These are phyloP conservation scores for Drosophila subquinaria DNA, from an alignment of 2,888 invertebrate genomes.

Conservation along the genomic window DNA sequence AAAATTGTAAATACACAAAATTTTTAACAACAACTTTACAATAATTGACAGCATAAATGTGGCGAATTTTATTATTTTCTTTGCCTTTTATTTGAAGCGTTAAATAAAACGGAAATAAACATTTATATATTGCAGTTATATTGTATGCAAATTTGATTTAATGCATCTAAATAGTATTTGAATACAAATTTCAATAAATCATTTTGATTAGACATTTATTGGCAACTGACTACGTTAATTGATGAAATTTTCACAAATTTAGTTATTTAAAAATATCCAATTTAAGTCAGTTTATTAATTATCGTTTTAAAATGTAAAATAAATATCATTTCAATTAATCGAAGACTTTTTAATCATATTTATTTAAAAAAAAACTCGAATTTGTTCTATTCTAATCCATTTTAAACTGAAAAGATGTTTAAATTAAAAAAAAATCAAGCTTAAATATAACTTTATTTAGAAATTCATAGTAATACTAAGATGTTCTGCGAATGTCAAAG, in stretches of 20 bases:
- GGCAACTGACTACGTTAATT: conserved; percentile 17
- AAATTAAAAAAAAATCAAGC: background rate
- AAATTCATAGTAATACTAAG: background rate
- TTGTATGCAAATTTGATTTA: conserved; percentile 50
- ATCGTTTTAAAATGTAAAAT: background rate
- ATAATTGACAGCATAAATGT: conserved; percentile 41
- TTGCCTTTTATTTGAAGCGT: conserved; percentile 36
- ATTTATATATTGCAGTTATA: conserved; percentile 18
- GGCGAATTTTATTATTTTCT: conserved; percentile 14
- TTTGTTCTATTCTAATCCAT: background rate
- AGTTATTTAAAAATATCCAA: background rate
- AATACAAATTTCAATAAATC: conserved; percentile 40
- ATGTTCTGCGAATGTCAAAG: conserved; percentile 2
- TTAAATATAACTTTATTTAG: background rate
- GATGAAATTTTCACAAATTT: background rate
- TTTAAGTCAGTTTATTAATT: background rate
- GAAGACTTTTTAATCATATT: background rate
- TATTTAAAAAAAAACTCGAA: no score
- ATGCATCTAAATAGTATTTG: conserved; percentile 24
- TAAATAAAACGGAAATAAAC: conserved; percentile 33
- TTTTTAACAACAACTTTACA: conserved; percentile 48
- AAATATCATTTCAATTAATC: background rate
- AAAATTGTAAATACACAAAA: conserved; percentile 48
- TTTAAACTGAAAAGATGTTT: no score
- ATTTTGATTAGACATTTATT: conserved; percentile 49